Percentiles rank a stretch among this genome's conserved stretches.
Evolutionary conservation across 2,888 invertebrate genomes (phyloP).

Genomic region (Hyposoter dolosus): DNA sequence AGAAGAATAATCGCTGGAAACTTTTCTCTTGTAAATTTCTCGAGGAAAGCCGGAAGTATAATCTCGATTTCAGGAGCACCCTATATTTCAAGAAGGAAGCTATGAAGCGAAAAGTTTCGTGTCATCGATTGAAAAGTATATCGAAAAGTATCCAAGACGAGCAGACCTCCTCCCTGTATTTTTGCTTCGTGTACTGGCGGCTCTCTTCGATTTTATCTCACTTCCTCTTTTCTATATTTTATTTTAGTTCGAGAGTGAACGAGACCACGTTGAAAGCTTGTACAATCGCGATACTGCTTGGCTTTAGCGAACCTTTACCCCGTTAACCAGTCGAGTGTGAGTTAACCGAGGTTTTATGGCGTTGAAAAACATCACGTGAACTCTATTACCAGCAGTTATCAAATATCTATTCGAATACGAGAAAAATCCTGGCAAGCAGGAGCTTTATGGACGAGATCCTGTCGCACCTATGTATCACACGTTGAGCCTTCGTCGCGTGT

Average conservation of each 20-base stretch:
- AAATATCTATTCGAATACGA: conserved; percentile 45
- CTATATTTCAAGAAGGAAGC: conserved; percentile 14
- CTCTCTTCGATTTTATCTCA: conserved; percentile 22
- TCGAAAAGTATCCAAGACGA: conserved; percentile 34
- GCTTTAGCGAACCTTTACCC: conserved; percentile 24
- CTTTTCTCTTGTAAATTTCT: not conserved
- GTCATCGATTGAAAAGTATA: conserved; percentile 46
- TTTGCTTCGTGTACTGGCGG: conserved; percentile 31
- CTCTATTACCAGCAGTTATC: conserved; percentile 47
- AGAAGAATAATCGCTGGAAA: not conserved
- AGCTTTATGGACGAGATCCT: conserved; percentile 6
- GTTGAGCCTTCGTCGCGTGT: not conserved
- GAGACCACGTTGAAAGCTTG: conserved; percentile 35
- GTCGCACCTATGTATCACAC: conserved; percentile 22
- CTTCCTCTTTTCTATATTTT: conserved; percentile 32
- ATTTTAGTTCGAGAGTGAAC: conserved; percentile 16
- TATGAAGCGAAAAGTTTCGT: conserved; percentile 35
- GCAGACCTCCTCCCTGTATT: conserved; percentile 14
- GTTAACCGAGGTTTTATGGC: conserved; percentile 38
- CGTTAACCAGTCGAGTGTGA: conserved; percentile 35
- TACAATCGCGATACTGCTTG: conserved; percentile 41
- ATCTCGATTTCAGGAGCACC: not conserved
- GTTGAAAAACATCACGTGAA: conserved; percentile 52
- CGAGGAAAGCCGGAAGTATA: not conserved
- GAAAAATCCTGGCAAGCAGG: not conserved